Percentiles rank a stretch among this genome's conserved stretches.
These are phyloP conservation scores for Xylota sylvarum DNA, from an alignment of 2,888 invertebrate species.

Conservation along the genomic window DNA sequence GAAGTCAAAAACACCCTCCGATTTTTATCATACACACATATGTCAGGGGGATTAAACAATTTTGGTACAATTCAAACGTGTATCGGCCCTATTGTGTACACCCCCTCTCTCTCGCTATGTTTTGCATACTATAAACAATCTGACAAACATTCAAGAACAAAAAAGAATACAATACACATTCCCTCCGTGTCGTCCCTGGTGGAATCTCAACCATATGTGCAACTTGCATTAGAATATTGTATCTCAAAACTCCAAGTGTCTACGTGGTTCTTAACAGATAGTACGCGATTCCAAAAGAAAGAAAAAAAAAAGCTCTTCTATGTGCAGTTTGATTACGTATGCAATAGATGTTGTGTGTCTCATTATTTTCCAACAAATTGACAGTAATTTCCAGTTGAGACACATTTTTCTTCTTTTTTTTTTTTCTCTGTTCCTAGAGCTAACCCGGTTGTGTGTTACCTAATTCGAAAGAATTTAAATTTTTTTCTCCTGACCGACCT, in stretches of 20 bases:
- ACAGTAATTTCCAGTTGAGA: slow-evolving; percentile 53
- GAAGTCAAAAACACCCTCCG: slow-evolving; percentile 51
- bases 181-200: too few relatives aligned
- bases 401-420: not conserved
- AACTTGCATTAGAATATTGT: slow-evolving; percentile 48
- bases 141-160: not conserved
- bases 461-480: slow-evolving; percentile 39
- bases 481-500: slow-evolving; percentile 7
- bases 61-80: slow-evolving; percentile 14
- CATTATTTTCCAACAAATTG: slow-evolving; percentile 40
- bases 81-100: too few relatives aligned
- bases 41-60: not conserved
- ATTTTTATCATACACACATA: not conserved
- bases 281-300: slow-evolving; percentile 33
- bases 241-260: slow-evolving; percentile 35
- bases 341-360: slow-evolving; percentile 61
- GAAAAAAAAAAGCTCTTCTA: slow-evolving; percentile 48
- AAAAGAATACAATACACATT: not conserved
- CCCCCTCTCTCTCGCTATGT: not conserved
- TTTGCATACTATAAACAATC: slow-evolving; percentile 48
- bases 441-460: slow-evolving; percentile 50
- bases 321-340: slow-evolving; percentile 72
- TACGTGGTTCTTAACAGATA: slow-evolving; percentile 72
- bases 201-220: slow-evolving; percentile 46
- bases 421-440: not conserved